Evolutionary conservation across 1,140 invertebrate genomes (phyloP), one percentile per base, ranked within the genome.

Genomic region (Cheumatopsyche charites): DNA sequence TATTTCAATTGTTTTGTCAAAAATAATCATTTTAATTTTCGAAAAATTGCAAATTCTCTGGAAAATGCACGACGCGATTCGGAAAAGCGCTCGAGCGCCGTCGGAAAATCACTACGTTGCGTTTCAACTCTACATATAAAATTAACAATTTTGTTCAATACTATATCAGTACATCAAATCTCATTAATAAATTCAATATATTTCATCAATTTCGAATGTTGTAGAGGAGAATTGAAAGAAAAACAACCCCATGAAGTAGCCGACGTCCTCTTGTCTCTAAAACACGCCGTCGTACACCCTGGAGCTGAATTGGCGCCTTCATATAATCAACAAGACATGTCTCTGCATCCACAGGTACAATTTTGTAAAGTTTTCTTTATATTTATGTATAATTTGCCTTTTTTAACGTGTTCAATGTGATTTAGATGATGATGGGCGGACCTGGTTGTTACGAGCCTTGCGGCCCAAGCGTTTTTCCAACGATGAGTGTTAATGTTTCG

Each of bases 401-500:
- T 15, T 15, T 13, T 5, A 5, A 49, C 4, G 13, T 15, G 13
- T 19, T 66, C 43, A 23, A 23, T 12, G 3, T 4, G 42, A 68
- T 49, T 41, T 69, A 84, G 82, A 83, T 85, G 82, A 68, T 77
- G 45, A 80, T 84, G 80, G 79, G 81, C 68, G 78, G 81, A 19
- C 42, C 73, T 43, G 76, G 80, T 4, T 79, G 73, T 67, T 87
- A 79, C 80, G 83, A 80, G 79, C 83, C 86, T 73, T 87, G 88
- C 69, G 79, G 86, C 26, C 82, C 82, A 0, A 82, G 87, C 15
- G 86, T 90, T 75, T 94, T 94, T 80, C 92, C 92, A 15, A 91
- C 91, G 73, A 97, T 98, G 95, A 95, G 93, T 77, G 94, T 97
- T 70, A 98, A 97, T 79, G 94, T 97, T 0, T 96, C 94, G 68